phyloP scores from a whole-genome alignment of 2,888 invertebrate species.

The Lottia scabra region DNA sequence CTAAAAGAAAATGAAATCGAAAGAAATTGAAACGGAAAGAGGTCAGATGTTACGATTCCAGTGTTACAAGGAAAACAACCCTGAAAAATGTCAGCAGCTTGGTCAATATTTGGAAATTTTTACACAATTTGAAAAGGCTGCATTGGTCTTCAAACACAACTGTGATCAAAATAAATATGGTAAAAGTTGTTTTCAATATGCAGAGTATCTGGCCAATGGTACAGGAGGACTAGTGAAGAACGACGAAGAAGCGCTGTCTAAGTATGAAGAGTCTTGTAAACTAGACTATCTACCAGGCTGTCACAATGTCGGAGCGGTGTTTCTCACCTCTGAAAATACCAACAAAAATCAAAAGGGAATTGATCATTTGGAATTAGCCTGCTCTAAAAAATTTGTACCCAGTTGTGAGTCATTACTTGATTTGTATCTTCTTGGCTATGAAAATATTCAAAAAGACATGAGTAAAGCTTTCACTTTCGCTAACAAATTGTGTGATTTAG shows the following conservation, averaged over 20 bases:
- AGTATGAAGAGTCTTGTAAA: constrained; percentile 53
- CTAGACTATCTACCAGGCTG: constrained; percentile 46
- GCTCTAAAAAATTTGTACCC: constrained; percentile 78
- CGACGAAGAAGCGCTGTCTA: constrained; percentile 38
- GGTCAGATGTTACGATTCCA: too few relatives aligned
- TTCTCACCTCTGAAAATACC: constrained; percentile 21
- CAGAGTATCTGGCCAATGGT: constrained; percentile 73
- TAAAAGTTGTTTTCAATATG: constrained; percentile 90
- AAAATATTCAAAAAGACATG: constrained; percentile 74
- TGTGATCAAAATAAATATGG: constrained; percentile 87
- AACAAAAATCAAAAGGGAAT: constrained; percentile 71
- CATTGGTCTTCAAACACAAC: constrained; percentile 84
- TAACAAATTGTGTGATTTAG: constrained; percentile 83
- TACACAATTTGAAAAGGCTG: constrained; percentile 84
- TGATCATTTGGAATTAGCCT: constrained; percentile 83
- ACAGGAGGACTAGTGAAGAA: constrained; percentile 69
- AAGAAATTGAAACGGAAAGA: too few relatives aligned
- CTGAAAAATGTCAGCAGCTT: too few relatives aligned
- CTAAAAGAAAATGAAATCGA: too few relatives aligned
- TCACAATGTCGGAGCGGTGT: constrained; percentile 49
- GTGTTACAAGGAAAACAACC: too few relatives aligned
- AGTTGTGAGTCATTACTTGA: constrained; percentile 78
- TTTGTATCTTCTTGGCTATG: too few relatives aligned
- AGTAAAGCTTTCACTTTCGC: constrained; percentile 84
- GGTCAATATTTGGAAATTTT: too few relatives aligned